phyloP scores from a whole-genome alignment of 2,113 vertebrate genomes.

The Bufo bufo region DNA sequence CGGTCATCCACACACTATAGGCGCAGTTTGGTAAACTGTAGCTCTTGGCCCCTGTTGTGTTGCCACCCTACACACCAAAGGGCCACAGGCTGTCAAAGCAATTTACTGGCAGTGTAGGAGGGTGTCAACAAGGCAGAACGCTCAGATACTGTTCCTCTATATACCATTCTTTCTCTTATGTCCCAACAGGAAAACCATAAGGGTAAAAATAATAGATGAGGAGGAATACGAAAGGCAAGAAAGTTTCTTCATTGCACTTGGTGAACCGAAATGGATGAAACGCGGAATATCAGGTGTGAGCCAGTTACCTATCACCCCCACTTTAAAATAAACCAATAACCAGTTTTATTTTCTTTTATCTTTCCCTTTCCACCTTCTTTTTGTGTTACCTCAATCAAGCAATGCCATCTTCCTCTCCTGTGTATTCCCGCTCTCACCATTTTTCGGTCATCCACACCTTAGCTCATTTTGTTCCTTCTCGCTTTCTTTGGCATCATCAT shows the following conservation, averaged over 20 bases:
- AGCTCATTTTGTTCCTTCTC: slow-evolving; percentile 70
- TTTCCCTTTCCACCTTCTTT: slow-evolving; percentile 62
- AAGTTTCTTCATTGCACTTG: slow-evolving; percentile 99
- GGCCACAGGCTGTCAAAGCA: not conserved
- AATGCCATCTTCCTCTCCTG: slow-evolving; percentile 68
- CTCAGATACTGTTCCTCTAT: slow-evolving; percentile 63
- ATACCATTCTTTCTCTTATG: slow-evolving; percentile 78
- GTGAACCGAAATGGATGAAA: slow-evolving; percentile 93
- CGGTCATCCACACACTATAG: not conserved
- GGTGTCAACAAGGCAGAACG: not conserved
- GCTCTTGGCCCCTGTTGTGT: not conserved
- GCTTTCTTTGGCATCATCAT: slow-evolving; percentile 62
- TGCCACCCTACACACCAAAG: not conserved
- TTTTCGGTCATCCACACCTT: slow-evolving; percentile 75
- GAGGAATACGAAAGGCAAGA: slow-evolving; percentile 99
- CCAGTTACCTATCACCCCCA: slow-evolving; percentile 60
- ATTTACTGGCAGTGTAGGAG: not conserved
- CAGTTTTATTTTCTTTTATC: slow-evolving; percentile 52
- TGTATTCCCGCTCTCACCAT: slow-evolving; percentile 74
- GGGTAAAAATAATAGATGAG: slow-evolving; percentile 98
- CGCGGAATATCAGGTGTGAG: slow-evolving; percentile 90
- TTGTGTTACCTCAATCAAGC: slow-evolving; percentile 64
- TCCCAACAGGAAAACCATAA: slow-evolving; percentile 94
- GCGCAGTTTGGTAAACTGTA: not conserved
- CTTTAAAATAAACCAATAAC: slow-evolving; percentile 56